A percentile compares a stretch with the other conserved stretches of the same genome.
Conservation (phyloP, 2,113 vertebrate genomes). For the Eurypyga helias region DNA sequence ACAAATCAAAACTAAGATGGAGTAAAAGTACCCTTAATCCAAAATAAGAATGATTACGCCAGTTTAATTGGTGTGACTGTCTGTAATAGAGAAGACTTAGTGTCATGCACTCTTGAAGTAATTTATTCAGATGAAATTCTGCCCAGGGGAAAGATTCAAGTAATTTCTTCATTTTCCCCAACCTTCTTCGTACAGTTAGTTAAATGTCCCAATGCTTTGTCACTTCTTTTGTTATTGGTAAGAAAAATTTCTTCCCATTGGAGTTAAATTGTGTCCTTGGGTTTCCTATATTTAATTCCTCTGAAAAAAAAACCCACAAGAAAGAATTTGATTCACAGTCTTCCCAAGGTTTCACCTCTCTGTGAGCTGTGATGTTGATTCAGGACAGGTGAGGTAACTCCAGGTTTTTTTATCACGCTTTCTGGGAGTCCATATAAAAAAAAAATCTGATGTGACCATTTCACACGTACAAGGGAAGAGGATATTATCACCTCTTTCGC, state of each 20-base stretch:
- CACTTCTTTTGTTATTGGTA: not conserved
- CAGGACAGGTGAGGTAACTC: not conserved
- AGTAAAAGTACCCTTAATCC: not conserved
- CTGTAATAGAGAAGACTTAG: not conserved
- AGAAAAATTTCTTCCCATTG: not conserved
- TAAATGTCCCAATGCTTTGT: not conserved
- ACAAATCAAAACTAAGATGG: not conserved
- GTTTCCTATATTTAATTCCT: not conserved
- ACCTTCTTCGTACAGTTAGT: not conserved
- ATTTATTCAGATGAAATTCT: conserved; percentile 13
- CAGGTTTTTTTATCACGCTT: not conserved
- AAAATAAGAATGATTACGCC: not conserved
- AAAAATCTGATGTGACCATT: not conserved
- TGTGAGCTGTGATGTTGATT: not conserved
- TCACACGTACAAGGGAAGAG: not conserved
- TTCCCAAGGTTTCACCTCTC: not conserved
- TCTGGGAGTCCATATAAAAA: not conserved
- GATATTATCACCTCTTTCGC: not conserved
- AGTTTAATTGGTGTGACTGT: not conserved
- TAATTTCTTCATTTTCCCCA: not conserved
- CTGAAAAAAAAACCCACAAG: not conserved
- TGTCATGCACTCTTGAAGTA: not conserved
- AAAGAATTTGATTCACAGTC: not conserved
- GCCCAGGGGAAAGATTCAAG: not conserved
- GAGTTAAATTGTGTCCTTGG: not conserved